Evolutionary conservation across 2,797 vertebrate genomes (phyloP).

Genomic region (Peromyscus attwateri): DNA sequence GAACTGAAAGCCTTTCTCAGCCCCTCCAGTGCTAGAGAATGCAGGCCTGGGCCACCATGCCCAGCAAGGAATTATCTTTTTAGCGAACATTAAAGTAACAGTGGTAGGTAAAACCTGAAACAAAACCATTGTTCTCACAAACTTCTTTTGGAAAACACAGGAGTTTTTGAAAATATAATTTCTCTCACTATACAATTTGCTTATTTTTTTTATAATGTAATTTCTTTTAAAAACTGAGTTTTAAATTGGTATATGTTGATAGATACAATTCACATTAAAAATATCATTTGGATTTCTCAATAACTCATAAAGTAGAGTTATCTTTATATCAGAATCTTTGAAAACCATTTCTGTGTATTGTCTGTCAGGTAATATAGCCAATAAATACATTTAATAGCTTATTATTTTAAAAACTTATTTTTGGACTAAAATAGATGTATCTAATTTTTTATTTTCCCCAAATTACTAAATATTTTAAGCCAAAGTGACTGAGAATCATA

Average conservation of each 20-base stretch:
- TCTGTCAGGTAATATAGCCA: neutral
- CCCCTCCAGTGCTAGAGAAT: neutral
- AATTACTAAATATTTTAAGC: constrained; percentile 57
- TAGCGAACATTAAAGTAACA: neutral
- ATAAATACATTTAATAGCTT: neutral
- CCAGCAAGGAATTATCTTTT: neutral
- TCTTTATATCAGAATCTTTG: constrained; percentile 14
- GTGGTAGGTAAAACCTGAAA: neutral
- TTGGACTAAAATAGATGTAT: constrained; percentile 13
- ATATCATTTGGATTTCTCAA: neutral
- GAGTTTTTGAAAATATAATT: neutral
- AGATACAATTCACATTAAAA: neutral
- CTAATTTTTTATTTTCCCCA: constrained; percentile 16
- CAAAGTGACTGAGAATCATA: constrained; percentile 47
- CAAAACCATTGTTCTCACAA: neutral
- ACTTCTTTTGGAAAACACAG: neutral
- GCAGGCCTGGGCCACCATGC: neutral
- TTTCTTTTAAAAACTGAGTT: constrained; percentile 44
- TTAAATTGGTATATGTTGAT: constrained; percentile 34
- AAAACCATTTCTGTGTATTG: neutral
- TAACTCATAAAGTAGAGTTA: constrained; percentile 10
- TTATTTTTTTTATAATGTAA: constrained; percentile 20
- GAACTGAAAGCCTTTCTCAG: neutral
- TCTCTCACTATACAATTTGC: neutral
- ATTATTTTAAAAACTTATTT: constrained; percentile 3